Evolutionary conservation across 2,888 invertebrate genomes (phyloP), one percentile per base, ranked within the genome.

Genomic region (Eudasyphora cyanicolor): DNA sequence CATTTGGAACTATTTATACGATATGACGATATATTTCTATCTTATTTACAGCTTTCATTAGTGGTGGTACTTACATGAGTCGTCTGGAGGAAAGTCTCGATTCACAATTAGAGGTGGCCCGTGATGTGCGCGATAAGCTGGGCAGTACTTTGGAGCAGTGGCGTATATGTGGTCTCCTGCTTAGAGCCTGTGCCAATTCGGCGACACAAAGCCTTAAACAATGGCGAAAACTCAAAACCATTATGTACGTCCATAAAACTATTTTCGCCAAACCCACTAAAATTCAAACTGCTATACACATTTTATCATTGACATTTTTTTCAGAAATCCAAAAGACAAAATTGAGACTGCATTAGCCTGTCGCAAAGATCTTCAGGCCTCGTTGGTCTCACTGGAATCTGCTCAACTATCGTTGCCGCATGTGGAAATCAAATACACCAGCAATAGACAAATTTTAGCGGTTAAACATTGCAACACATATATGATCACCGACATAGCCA

Each of bases 81-180:
- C 88, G 88, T 8, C 86, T 90, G 6, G 92, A 92, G 87, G 92
- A 92, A 83, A 89, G 86, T 79, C 85, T 92, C 2, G 92, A 92
- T 60, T 85, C 87, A 6, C 91, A 92, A 82, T 75, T 92, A 62
- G 92, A 92, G 76, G 86, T 87, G 21, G 89, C 90, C 0, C 89
- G 92, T 32, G 91, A 92, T 82, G 86, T 91, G 12, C 89, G 92
- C 5, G 92, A 92, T 82, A 92, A 91, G 76, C 84, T 92, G 60
- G 92, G 92, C 67, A 91, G 91, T 79, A 89, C 91, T 0, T 79
- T 92, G 71, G 92, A 92, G 62, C 92, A 92, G 79, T 92, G 92
- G 92, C 89, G 92, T 14, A 92, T 92, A n/a, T 89, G 91, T 80
- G 92, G 91, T 2, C 87, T 90, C 17, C 82, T 92, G 2, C 77